Percentiles rank a stretch among this genome's conserved stretches.
Evolutionary conservation across 2,797 vertebrate species (phyloP).

Genomic region (Cossypha polioptera): DNA sequence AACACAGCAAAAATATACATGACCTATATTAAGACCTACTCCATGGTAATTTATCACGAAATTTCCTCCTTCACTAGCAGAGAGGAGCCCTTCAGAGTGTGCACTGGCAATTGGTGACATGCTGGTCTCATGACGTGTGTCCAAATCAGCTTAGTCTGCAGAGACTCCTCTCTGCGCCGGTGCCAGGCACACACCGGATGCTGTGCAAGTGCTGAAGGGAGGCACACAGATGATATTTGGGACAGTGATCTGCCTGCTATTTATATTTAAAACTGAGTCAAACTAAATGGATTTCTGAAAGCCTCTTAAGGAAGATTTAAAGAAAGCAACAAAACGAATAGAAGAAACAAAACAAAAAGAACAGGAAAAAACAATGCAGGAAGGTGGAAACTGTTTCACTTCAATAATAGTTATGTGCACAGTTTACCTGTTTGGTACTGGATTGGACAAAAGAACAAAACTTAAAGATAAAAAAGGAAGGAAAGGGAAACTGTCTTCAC

Average conservation of each 20-base stretch:
- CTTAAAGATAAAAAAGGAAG: background rate
- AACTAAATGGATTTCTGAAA: conserved; percentile 62
- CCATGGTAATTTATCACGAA: background rate
- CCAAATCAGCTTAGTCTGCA: conserved; percentile 27
- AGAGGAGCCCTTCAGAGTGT: background rate
- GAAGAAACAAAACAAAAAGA: background rate
- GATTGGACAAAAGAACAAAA: background rate
- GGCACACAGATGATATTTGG: background rate
- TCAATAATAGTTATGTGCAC: background rate
- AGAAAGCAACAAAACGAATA: background rate
- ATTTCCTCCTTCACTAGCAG: background rate
- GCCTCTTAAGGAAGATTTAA: conserved; percentile 53
- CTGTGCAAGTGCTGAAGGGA: background rate
- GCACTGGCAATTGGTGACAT: background rate
- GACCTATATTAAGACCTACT: background rate
- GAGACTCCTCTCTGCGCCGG: background rate
- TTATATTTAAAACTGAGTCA: conserved; percentile 43
- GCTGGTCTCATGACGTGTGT: background rate
- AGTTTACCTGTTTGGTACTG: background rate
- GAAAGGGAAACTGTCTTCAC: background rate
- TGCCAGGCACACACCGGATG: background rate
- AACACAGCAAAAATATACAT: background rate
- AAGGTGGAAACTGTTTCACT: fast-evolving
- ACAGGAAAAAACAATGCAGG: background rate
- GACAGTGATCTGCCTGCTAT: conserved; percentile 57